Evolutionary conservation across 2,888 invertebrate species (phyloP).

Genomic region (Vandiemenella viatica): DNA sequence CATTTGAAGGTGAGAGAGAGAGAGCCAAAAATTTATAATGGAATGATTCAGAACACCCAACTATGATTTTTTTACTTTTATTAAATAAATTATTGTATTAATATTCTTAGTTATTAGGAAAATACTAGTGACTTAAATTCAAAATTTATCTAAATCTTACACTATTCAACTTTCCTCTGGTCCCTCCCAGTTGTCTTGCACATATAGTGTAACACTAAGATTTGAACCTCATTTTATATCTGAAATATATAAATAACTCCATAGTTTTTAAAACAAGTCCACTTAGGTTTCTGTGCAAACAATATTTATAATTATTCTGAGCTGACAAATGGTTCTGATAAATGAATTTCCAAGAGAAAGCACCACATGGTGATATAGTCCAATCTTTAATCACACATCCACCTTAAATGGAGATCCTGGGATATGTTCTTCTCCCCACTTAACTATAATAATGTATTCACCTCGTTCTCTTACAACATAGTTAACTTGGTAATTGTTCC

Average conservation of each 20-base stretch:
- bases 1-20: not conserved
- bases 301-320: not conserved
- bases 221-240: not conserved
- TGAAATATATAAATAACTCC: too few species aligned
- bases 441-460: constrained; percentile 86
- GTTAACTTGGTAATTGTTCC: constrained; percentile 83
- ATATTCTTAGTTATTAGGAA: too few species aligned
- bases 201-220: not conserved
- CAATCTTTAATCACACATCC: constrained; percentile 43
- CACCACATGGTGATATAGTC: not conserved
- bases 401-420: constrained; percentile 92
- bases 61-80: too few species aligned
- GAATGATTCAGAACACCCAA: not conserved
- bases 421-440: constrained; percentile 96
- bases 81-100: too few species aligned
- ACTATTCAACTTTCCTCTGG: too few species aligned
- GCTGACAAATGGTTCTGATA: not conserved
- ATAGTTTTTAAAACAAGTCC: too few species aligned
- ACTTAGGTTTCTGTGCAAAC: not conserved
- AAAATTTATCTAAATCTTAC: too few species aligned
- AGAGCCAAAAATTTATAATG: not conserved
- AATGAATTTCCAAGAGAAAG: not conserved
- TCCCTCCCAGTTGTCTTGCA: not conserved
- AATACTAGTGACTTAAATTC: too few species aligned
- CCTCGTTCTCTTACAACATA: constrained; percentile 86